Conservation (phyloP, 1,140 invertebrate genomes). For the Agrilus planipennis region DNA sequence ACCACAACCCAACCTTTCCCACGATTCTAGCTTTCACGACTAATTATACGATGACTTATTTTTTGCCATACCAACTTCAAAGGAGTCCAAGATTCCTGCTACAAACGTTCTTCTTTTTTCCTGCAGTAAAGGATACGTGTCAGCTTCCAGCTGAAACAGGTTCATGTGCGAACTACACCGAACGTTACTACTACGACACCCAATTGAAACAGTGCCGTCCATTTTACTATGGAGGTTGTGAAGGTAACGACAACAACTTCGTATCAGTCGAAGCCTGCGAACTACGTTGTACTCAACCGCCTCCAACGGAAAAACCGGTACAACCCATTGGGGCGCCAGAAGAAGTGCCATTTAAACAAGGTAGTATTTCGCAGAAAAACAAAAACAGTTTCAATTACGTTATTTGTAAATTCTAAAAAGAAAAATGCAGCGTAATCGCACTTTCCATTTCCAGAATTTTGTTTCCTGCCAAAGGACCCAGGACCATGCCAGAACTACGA, state of each 20-base stretch:
- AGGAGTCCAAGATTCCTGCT: too few relatives aligned
- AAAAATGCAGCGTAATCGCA: not conserved
- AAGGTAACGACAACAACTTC: constrained; percentile 84
- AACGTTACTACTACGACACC: constrained; percentile 79
- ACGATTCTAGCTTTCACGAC: too few relatives aligned
- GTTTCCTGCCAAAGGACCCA: constrained; percentile 29
- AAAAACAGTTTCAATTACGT: not conserved
- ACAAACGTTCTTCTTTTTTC: too few relatives aligned
- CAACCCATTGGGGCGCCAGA: not conserved
- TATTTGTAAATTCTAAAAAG: not conserved
- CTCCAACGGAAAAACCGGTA: not conserved
- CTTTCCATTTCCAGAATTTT: constrained; percentile 1
- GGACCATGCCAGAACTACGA: constrained; percentile 73
- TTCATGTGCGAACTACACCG: constrained; percentile 63
- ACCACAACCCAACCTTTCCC: too few relatives aligned
- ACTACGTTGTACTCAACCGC: constrained; percentile 57
- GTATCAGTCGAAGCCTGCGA: constrained; percentile 64
- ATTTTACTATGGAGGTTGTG: constrained; percentile 91
- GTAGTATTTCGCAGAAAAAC: not conserved
- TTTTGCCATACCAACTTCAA: too few relatives aligned
- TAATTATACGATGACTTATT: too few relatives aligned
- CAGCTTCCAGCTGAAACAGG: constrained; percentile 63
- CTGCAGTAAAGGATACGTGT: constrained; percentile 79
- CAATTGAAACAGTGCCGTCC: constrained; percentile 79
- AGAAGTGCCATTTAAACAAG: not conserved